These are phyloP conservation scores for Rhinella marina DNA, from an alignment of 2,797 vertebrate species.

Conservation along the genomic window DNA sequence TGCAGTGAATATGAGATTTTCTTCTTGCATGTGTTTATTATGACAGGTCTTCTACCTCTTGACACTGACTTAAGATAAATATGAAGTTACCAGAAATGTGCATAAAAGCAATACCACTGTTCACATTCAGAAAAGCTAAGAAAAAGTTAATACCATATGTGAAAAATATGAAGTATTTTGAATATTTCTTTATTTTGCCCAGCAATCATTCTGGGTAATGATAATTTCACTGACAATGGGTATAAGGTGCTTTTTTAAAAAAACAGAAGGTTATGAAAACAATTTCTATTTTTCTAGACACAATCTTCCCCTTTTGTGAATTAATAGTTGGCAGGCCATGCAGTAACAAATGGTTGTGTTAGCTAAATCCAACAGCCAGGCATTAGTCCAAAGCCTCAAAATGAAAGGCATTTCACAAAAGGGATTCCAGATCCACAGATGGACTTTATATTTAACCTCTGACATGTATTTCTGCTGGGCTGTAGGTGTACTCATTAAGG, in stretches of 20 bases:
- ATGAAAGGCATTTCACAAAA: constrained; percentile 37
- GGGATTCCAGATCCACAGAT: constrained; percentile 17
- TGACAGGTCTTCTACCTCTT: not conserved
- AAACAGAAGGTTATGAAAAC: constrained; percentile 44
- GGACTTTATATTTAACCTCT: constrained; percentile 28
- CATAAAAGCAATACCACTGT: not conserved
- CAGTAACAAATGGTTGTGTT: constrained; percentile 53
- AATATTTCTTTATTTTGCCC: not conserved
- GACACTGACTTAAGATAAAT: not conserved
- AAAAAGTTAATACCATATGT: not conserved
- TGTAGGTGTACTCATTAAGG: not conserved
- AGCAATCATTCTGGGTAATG: not conserved
- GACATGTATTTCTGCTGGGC: not conserved
- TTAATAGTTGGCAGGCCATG: constrained; percentile 41
- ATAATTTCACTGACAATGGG: constrained; percentile 17
- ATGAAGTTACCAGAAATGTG: not conserved
- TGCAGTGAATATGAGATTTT: not conserved
- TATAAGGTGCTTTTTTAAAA: constrained; percentile 52
- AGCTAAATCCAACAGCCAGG: constrained; percentile 39
- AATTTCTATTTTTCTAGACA: constrained; percentile 52
- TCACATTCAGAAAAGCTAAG: not conserved
- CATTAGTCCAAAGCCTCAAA: constrained; percentile 37
- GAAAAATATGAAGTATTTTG: not conserved
- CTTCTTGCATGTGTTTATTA: not conserved
- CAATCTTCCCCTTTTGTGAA: constrained; percentile 45